A percentile compares a stretch with the other conserved stretches of the same genome.
Evolutionary conservation across 1,140 invertebrate genomes (phyloP).

Genomic region (Orchestia grillus): DNA sequence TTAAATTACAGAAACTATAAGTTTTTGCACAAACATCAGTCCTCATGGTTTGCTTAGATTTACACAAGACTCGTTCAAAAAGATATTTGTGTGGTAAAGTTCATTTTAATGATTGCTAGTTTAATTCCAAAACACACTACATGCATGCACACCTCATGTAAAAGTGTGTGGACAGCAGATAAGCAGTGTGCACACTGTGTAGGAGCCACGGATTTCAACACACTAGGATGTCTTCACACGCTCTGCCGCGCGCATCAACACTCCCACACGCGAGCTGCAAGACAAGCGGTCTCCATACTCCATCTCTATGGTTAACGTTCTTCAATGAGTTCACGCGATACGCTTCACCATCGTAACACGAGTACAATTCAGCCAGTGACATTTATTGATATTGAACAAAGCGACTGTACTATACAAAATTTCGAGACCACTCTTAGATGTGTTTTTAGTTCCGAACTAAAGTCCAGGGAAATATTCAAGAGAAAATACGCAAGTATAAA

Average conservation of each 20-base stretch:
- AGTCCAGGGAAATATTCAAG: neutral
- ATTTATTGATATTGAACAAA: neutral
- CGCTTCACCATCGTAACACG: neutral
- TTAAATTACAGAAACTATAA: too few relatives aligned
- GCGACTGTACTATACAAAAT: too few relatives aligned
- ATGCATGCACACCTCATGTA: too few relatives aligned
- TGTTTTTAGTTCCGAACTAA: neutral
- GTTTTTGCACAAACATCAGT: too few relatives aligned
- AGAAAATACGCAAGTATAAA: neutral
- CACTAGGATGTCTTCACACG: neutral
- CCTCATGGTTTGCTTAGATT: too few relatives aligned
- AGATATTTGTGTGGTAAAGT: too few relatives aligned
- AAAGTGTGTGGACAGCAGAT: too few relatives aligned
- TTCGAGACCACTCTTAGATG: neutral
- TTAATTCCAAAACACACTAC: too few relatives aligned
- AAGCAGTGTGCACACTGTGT: too few relatives aligned
- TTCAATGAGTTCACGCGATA: neutral
- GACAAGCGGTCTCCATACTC: neutral
- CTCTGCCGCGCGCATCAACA: neutral
- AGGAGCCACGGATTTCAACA: neutral
- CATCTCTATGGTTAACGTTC: neutral
- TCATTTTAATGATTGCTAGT: too few relatives aligned
- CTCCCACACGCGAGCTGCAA: too few relatives aligned
- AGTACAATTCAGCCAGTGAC: neutral
- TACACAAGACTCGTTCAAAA: too few relatives aligned